Percentiles rank a stretch among this genome's conserved stretches.
phyloP scores from a whole-genome alignment of 2,888 invertebrate genomes.

The Sinodicranocentrus sp. region DNA sequence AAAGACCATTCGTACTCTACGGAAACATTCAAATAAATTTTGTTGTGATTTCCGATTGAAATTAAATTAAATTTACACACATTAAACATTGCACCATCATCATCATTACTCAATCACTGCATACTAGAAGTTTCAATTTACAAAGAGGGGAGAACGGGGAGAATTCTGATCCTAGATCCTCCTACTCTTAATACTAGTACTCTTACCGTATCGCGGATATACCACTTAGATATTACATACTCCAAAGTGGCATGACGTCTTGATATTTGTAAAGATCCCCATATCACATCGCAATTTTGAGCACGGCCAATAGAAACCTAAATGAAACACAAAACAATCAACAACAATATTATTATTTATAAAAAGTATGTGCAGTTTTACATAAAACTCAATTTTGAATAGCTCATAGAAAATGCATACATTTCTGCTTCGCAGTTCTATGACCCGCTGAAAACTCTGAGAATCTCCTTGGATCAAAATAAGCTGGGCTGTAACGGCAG shows the following conservation, averaged over 20 bases:
- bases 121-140: too few species aligned
- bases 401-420: slow-evolving; percentile 36
- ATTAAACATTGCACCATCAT: not conserved
- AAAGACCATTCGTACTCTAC: slow-evolving; percentile 75
- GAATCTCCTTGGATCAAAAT: slow-evolving; percentile 62
- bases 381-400: not conserved
- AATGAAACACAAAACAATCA: not conserved
- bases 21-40: slow-evolving; percentile 12
- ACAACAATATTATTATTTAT: not conserved
- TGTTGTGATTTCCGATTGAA: not conserved
- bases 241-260: slow-evolving; percentile 70
- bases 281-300: slow-evolving; percentile 64
- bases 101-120: too few species aligned
- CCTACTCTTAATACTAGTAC: not conserved
- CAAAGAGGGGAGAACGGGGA: too few species aligned
- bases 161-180: not conserved
- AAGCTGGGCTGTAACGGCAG: slow-evolving; percentile 62
- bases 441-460: slow-evolving; percentile 44
- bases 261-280: slow-evolving; percentile 72
- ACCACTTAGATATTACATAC: slow-evolving; percentile 61
- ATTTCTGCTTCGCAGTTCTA: slow-evolving; percentile 47
- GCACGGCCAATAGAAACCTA: slow-evolving; percentile 70
- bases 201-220: slow-evolving; percentile 67
- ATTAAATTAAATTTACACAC: not conserved
- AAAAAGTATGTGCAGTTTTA: not conserved